Evolutionary conservation across 1,140 invertebrate species (phyloP).

Genomic region (Copidosoma floridanum): DNA sequence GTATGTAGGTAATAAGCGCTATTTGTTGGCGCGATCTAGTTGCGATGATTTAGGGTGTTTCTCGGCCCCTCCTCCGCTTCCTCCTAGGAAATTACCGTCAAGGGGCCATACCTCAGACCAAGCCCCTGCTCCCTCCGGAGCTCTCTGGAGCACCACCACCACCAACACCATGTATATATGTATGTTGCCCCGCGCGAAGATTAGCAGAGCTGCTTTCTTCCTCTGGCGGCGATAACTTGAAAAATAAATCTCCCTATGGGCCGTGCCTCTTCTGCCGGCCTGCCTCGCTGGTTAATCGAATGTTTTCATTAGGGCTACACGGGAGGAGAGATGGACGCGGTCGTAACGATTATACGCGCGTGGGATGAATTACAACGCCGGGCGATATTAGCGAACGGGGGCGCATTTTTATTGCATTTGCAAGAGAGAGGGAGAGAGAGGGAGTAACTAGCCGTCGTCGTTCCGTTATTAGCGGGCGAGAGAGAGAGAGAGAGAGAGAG

Average conservation of each 20-base stretch:
- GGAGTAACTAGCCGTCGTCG: neutral
- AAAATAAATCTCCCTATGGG: slow-evolving; percentile 26
- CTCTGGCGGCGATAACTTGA: neutral
- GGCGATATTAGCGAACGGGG: neutral
- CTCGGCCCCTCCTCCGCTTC: no score
- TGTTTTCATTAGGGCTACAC: neutral
- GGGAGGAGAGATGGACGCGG: neutral
- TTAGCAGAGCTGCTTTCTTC: no score
- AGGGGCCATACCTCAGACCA: no score
- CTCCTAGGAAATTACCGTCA: slow-evolving; percentile 4
- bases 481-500: neutral
- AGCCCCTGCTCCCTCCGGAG: no score
- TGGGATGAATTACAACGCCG: neutral
- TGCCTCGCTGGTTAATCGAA: neutral
- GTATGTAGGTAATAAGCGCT: no score
- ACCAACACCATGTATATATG: no score
- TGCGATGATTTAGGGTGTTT: slow-evolving; percentile 11
- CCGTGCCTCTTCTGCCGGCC: neutral
- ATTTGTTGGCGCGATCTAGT: slow-evolving; percentile 15
- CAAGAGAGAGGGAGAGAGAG: no score
- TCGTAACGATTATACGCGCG: neutral
- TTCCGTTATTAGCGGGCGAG: slow-evolving; percentile 18
- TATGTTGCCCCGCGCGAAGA: no score
- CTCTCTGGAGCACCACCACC: no score
- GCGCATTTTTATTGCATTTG: neutral